Evolutionary conservation across 2,113 vertebrate genomes (phyloP).

Genomic region (Neotoma lepida): DNA sequence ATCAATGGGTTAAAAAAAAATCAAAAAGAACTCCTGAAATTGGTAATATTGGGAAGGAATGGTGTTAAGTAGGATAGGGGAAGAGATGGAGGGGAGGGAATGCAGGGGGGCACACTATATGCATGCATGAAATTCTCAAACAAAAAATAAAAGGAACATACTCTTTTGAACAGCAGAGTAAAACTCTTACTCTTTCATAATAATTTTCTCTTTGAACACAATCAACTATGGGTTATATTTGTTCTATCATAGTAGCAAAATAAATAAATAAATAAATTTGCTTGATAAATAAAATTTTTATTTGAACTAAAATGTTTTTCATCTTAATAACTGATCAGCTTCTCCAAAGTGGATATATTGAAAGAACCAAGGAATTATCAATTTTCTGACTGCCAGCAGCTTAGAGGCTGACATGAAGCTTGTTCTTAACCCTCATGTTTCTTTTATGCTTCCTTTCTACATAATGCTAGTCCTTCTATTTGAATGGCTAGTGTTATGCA

Average conservation of each 20-base stretch:
- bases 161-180: neutral
- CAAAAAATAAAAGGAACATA: neutral
- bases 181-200: neutral
- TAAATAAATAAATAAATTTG: neutral
- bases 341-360: neutral
- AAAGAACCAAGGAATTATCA: neutral
- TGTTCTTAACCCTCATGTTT: neutral
- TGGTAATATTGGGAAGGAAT: too few relatives aligned
- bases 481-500: too few relatives aligned
- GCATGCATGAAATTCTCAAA: neutral
- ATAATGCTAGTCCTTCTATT: neutral
- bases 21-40: neutral
- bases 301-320: neutral
- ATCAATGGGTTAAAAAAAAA: neutral
- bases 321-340: neutral
- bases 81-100: neutral
- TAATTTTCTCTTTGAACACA: neutral
- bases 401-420: neutral
- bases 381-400: neutral
- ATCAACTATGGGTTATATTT: neutral
- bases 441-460: neutral
- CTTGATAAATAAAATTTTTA: neutral
- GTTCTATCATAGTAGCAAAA: neutral
- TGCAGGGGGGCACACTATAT: neutral
- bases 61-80: neutral